Evolutionary conservation across 2,797 vertebrate genomes (phyloP).

Genomic region (Anguilla marmorata): DNA sequence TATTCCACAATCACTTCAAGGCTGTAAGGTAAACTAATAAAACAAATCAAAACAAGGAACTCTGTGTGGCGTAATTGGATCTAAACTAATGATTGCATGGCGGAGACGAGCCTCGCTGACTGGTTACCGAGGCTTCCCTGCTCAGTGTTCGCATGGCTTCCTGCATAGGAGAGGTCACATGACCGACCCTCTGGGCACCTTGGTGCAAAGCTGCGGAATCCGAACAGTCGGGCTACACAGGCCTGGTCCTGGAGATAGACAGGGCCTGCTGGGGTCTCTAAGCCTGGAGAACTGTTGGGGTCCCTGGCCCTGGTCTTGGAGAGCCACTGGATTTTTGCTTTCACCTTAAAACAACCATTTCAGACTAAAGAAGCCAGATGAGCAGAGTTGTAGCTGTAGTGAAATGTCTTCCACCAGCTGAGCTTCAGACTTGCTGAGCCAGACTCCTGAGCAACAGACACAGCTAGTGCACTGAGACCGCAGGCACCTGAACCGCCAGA

Average conservation of each 20-base stretch:
- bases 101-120: neutral
- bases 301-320: no score
- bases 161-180: neutral
- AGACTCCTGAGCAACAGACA: neutral
- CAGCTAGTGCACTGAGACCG: neutral
- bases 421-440: neutral
- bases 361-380: no score
- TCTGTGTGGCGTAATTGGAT: neutral
- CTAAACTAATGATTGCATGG: neutral
- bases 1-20: slow-evolving; percentile 13
- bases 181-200: neutral
- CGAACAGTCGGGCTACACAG: neutral
- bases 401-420: neutral
- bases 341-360: no score
- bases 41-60: slow-evolving; percentile 20
- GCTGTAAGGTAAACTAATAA: slow-evolving; percentile 4
- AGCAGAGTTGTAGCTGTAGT: no score
- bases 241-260: neutral
- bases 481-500: neutral
- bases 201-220: neutral
- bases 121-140: neutral
- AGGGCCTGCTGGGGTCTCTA: no score
- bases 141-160: neutral
- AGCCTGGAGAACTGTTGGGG: no score
- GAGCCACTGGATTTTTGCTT: no score